Conservation (phyloP, 2,888 invertebrate genomes). For the Meganola albula region DNA sequence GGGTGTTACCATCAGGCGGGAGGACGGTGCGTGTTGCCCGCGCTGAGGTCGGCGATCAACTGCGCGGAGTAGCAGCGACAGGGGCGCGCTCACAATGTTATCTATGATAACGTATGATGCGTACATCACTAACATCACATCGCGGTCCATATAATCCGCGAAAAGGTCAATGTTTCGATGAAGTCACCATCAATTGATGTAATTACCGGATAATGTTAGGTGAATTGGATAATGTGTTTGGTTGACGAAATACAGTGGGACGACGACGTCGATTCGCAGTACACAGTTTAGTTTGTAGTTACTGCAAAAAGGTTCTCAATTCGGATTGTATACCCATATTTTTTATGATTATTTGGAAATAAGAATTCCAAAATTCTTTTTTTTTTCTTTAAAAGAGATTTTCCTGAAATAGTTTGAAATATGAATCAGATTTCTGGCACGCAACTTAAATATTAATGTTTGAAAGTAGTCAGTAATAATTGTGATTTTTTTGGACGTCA, state of each 20-base stretch:
- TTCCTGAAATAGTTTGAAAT: too few relatives aligned
- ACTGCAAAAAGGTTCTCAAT: too few relatives aligned
- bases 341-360: too few relatives aligned
- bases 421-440: too few relatives aligned
- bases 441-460: too few relatives aligned
- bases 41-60: slow-evolving; percentile 27
- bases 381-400: too few relatives aligned
- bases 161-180: slow-evolving; percentile 74
- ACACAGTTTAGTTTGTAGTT: too few relatives aligned
- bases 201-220: slow-evolving; percentile 30
- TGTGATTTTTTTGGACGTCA: too few relatives aligned
- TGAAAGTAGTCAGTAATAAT: too few relatives aligned
- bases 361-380: too few relatives aligned
- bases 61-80: slow-evolving; percentile 35
- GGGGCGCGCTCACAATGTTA: slow-evolving; percentile 19
- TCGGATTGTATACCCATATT: too few relatives aligned
- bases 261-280: slow-evolving; percentile 18
- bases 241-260: slow-evolving; percentile 23
- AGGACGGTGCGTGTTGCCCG: slow-evolving; percentile 23
- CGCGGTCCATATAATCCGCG: slow-evolving; percentile 44
- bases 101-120: slow-evolving; percentile 30
- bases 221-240: slow-evolving; percentile 31
- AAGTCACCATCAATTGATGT: slow-evolving; percentile 47
- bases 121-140: slow-evolving; percentile 28
- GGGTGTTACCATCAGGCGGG: slow-evolving; percentile 14